Evolutionary conservation across 2,113 vertebrate genomes (phyloP), one percentile per base, ranked within the genome.

Genomic region (Nyctibius bracteatus): DNA sequence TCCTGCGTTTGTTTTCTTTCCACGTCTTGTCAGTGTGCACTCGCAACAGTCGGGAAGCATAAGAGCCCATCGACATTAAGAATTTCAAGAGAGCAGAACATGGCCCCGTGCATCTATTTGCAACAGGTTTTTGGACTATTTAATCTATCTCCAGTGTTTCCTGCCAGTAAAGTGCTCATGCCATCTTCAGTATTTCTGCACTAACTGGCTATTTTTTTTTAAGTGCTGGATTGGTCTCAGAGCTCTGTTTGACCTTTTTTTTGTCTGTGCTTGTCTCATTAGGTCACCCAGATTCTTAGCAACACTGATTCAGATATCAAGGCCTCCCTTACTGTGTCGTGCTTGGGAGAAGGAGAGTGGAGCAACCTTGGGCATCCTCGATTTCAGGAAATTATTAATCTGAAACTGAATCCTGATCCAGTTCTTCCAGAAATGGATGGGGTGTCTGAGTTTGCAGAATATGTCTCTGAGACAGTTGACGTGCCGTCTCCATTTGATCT

Each of bases 401-500:
- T 99, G 93, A 98, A 97, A 81, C 97, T 99, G 92, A 99, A 99
- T 96, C 99, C 99, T 11, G 99, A 99, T 73, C 97, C 98, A 54
- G 91, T 96, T 23, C 98, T 99, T 55, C 98, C 98, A 63, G 97
- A 98, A 94, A 99, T 99, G 99, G 99, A 99, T 81, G 99, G 99
- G 54, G 98, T 99, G 89, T 97, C 98, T 16, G 99, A 99, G 87
- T 99, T 99, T 94, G 99, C 99, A 7, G 99, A 99, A 49, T 99
- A 99, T 3, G 98, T 99, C 97, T 98, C 99, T 7, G 99, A 99
- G 97, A 99, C 99, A 5, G 99, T 99, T 83, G 99, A 99, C 2
- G 98, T 99, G 66, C 99, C 99, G 0, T 99, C 99, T 12, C 99
- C 99, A 12, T 99, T 99, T 96, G 99, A 99, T 86, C 98, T 99